Conservation (phyloP, 1,140 invertebrate genomes). For the Caerostris extrusa region DNA sequence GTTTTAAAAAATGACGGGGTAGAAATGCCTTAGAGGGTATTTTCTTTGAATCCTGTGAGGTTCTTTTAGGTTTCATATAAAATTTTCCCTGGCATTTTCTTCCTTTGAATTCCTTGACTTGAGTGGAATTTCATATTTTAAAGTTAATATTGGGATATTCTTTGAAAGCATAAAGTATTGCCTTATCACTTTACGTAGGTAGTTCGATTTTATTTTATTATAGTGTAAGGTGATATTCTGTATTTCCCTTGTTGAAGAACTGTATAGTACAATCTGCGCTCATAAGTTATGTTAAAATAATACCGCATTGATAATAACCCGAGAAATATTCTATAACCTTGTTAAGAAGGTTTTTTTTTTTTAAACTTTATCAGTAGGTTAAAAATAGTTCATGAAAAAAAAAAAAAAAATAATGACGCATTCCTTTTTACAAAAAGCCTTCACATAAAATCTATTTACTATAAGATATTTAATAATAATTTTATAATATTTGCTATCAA, state of each 20-base stretch:
- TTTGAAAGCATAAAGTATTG: not conserved
- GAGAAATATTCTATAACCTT: too few species aligned
- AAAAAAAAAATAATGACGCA: too few species aligned
- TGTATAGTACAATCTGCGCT: not conserved
- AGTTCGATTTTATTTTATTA: not conserved
- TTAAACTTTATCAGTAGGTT: too few species aligned
- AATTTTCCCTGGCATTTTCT: not conserved
- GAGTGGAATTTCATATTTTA: conserved; percentile 63
- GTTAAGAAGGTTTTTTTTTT: too few species aligned
- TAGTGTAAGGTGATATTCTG: not conserved
- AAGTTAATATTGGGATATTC: conserved; percentile 53
- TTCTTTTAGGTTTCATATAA: not conserved
- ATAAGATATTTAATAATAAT: too few species aligned
- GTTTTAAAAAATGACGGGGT: not conserved
- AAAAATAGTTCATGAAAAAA: too few species aligned
- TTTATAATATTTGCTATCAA: too few species aligned
- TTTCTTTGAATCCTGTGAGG: not conserved
- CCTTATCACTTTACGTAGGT: not conserved
- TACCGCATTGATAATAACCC: too few species aligned
- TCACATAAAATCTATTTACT: too few species aligned
- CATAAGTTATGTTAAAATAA: not conserved
- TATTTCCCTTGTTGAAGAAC: not conserved
- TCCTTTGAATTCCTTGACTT: not conserved
- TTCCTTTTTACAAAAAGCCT: too few species aligned
- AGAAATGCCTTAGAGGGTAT: not conserved